phyloP scores from a whole-genome alignment of 2,888 invertebrate genomes.

The Eledone cirrhosa region DNA sequence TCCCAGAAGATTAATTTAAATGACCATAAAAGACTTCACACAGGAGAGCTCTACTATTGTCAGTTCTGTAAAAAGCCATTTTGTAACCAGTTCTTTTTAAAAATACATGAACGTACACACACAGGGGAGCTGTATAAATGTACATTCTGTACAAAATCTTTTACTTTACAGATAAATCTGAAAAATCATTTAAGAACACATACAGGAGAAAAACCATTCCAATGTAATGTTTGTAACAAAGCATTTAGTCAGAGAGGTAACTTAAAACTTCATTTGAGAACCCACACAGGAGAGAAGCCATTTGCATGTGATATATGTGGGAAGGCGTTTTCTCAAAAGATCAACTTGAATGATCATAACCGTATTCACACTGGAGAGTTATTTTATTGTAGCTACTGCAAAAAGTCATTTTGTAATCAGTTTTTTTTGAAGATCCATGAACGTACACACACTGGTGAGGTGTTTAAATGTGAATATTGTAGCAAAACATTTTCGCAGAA shows the following conservation, averaged over 20 bases:
- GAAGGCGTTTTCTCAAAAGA: conserved; percentile 7
- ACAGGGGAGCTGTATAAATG: conserved; percentile 11
- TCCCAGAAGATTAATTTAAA: conserved; percentile 25
- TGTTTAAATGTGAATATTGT: conserved; percentile 15
- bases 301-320: neutral
- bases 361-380: conserved; percentile 20
- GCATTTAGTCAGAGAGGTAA: neutral
- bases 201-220: conserved; percentile 18
- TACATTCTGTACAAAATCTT: neutral
- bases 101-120: conserved; percentile 18
- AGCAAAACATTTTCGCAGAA: conserved; percentile 20
- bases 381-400: conserved; percentile 15
- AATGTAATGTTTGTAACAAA: conserved; percentile 3
- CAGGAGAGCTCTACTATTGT: conserved; percentile 24
- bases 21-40: conserved; percentile 21
- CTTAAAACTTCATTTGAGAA: neutral
- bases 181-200: conserved; percentile 11
- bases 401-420: conserved; percentile 20
- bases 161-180: neutral
- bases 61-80: conserved; percentile 13
- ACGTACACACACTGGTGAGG: conserved; percentile 17
- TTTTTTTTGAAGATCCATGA: conserved; percentile 24
- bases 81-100: conserved; percentile 19
- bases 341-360: neutral
- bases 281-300: conserved; percentile 21